Evolutionary conservation across 2,888 invertebrate genomes (phyloP).

Genomic region (Hydrotaea cyrtoneurina): DNA sequence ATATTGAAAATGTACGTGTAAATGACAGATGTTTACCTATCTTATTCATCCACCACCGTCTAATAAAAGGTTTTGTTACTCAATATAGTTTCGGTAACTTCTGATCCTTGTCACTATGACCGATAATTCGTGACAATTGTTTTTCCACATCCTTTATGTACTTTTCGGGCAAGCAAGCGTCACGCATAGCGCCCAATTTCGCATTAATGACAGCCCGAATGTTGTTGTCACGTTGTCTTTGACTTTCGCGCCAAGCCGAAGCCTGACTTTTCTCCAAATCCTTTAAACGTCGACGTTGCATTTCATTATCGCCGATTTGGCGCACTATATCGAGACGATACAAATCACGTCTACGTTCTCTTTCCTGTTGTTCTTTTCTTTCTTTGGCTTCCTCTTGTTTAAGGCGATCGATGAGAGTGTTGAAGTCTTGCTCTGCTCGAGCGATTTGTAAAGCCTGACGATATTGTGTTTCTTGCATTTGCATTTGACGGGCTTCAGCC

Average conservation of each 20-base stretch:
- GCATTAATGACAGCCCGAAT: conserved; percentile 78
- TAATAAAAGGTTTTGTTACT: too few relatives aligned
- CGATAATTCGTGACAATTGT: conserved; percentile 73
- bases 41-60: too few relatives aligned
- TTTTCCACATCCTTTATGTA: conserved; percentile 80
- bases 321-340: conserved; percentile 79
- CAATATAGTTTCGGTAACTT: too few relatives aligned
- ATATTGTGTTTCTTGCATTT: conserved; percentile 77
- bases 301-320: conserved; percentile 79
- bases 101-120: background rate
- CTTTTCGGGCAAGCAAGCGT: conserved; percentile 79
- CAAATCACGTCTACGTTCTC: conserved; percentile 72
- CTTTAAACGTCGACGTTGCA: conserved; percentile 74
- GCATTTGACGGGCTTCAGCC: conserved; percentile 75
- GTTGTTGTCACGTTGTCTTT: conserved; percentile 77
- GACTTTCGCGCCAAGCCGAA: conserved; percentile 77
- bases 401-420: conserved; percentile 75
- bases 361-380: conserved; percentile 72
- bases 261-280: conserved; percentile 76
- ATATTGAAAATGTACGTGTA: too few relatives aligned
- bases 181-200: conserved; percentile 79
- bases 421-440: conserved; percentile 78
- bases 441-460: conserved; percentile 78
- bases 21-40: too few relatives aligned
- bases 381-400: conserved; percentile 77